Evolutionary conservation across 2,113 vertebrate species (phyloP).

Genomic region (Paraplagusia blochii): DNA sequence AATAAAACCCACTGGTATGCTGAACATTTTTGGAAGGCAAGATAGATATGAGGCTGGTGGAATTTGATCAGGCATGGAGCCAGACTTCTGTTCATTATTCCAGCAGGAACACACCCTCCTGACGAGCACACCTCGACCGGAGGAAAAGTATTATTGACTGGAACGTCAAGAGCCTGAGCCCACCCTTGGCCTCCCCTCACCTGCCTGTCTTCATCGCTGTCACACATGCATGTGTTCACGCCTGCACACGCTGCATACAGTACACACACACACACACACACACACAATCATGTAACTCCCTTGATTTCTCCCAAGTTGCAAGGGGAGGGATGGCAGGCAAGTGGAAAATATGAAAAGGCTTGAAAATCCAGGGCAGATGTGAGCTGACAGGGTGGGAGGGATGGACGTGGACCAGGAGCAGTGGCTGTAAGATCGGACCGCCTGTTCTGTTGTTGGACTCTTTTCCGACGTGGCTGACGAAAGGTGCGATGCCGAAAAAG

Average conservation of each 20-base stretch:
- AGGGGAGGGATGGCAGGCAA: slow-evolving; percentile 37
- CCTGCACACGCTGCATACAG: slow-evolving; percentile 22
- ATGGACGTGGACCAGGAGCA: slow-evolving; percentile 22
- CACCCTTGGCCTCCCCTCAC: slow-evolving; percentile 34
- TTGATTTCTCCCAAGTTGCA: slow-evolving; percentile 23
- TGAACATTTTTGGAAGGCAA: slow-evolving; percentile 76
- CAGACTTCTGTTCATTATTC: slow-evolving; percentile 67
- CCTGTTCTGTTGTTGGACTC: slow-evolving; percentile 11
- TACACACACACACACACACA: slow-evolving; percentile 6
- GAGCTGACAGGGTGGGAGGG: slow-evolving; percentile 35
- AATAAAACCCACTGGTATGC: slow-evolving; percentile 80
- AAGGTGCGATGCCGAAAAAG: neutral
- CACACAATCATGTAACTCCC: slow-evolving; percentile 21
- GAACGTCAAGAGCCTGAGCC: slow-evolving; percentile 34
- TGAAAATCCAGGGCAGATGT: slow-evolving; percentile 61
- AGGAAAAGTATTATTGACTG: slow-evolving; percentile 64
- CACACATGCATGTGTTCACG: slow-evolving; percentile 42
- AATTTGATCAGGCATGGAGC: slow-evolving; percentile 76
- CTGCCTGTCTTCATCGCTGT: slow-evolving; percentile 44
- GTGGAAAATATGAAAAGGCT: slow-evolving; percentile 64
- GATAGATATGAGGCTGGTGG: slow-evolving; percentile 71
- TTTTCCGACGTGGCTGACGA: slow-evolving; percentile 5
- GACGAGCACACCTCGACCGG: slow-evolving; percentile 56
- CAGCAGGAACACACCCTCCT: slow-evolving; percentile 61
- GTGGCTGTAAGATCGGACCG: slow-evolving; percentile 19